Percentiles rank a stretch among this genome's conserved stretches.
Evolutionary conservation across 2,888 invertebrate species (phyloP).

Genomic region (Leucania comma): DNA sequence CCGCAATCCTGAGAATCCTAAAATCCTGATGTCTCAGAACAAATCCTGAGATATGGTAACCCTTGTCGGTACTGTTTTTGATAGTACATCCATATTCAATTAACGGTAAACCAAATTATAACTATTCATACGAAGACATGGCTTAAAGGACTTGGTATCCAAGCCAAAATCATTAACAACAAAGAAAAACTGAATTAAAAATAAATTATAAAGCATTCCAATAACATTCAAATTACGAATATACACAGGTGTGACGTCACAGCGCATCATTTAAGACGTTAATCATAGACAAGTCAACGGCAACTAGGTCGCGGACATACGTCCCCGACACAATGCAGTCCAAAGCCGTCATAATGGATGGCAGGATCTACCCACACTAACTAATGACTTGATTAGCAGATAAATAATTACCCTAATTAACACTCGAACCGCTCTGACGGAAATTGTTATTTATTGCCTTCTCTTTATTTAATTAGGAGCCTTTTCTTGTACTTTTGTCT

Average conservation of each 20-base stretch:
- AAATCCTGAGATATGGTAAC: too few species aligned
- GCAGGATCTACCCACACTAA: conserved; percentile 51
- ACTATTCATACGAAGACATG: too few species aligned
- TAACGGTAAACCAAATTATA: too few species aligned
- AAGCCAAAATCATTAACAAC: too few species aligned
- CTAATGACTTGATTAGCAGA: conserved; percentile 60
- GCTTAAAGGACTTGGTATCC: too few species aligned
- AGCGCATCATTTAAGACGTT: conserved; percentile 20
- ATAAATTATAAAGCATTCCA: background rate
- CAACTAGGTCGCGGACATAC: conserved; percentile 50
- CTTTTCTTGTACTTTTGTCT: background rate
- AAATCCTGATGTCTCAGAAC: too few species aligned
- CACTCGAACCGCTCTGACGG: conserved; percentile 36
- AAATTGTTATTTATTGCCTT: conserved; percentile 56
- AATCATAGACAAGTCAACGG: conserved; percentile 37
- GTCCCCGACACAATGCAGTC: conserved; percentile 48
- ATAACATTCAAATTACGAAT: background rate
- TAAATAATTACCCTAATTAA: conserved; percentile 64
- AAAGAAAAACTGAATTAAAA: too few species aligned
- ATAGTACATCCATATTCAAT: too few species aligned
- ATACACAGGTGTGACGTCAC: conserved; percentile 25
- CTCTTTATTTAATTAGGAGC: conserved; percentile 45
- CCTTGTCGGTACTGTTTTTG: too few species aligned
- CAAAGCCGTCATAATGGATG: conserved; percentile 54
- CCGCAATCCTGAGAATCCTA: too few species aligned